Base-by-base conservation (phyloP, 2,113 vertebrate genomes). In the Opisthocomus hoazin region DNA sequence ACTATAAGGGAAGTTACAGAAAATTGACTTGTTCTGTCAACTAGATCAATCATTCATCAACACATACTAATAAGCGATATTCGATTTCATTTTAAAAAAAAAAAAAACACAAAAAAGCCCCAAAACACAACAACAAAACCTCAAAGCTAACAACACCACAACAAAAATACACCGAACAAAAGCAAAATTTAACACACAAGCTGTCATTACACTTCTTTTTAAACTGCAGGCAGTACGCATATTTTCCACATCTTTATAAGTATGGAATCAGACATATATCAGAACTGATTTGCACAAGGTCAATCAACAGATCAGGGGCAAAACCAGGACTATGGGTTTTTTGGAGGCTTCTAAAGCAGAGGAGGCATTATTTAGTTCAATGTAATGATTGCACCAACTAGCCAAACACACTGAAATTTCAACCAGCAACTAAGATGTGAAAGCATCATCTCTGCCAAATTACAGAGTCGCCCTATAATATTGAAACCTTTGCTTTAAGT, bases 41-140 rank as follows among this genome's bases (percentile, higher is more conserved):
- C 17, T 4, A 71, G 5, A 37, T 58, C 36, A 53, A 48, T 56
- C 32, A 32, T 39, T 78, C n/a, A 70, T n/a, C 36, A 61, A 36
- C 5, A n/a, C 11, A 15, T 27, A 43, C 6, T 32, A 7, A 17
- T 29, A 75, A 65, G 61, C 12, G 15, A 56, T 24, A 66, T 14
- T 32, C 65, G 4, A 71, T 39, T 8, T 27, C 1, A 45, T 36
- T 51, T 50, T 32, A 66, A 21, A 23, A 41, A 64, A 41, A 22
- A 15, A 3, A 16, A 4, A 3, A 22, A 11, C 2, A 17, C 10
- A 51, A 11, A 10, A 27, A 23, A 6, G 15, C 30, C 11, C 10
- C 8, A 22, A 8, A 30, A 24, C 41, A 10, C 34, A 66, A 15
- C 22, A 46, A 68, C 41, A 29, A 24, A 2, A 4, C 2, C 13